Base-by-base conservation (phyloP, 2,113 vertebrate genomes). In the Taxidea taxus region DNA sequence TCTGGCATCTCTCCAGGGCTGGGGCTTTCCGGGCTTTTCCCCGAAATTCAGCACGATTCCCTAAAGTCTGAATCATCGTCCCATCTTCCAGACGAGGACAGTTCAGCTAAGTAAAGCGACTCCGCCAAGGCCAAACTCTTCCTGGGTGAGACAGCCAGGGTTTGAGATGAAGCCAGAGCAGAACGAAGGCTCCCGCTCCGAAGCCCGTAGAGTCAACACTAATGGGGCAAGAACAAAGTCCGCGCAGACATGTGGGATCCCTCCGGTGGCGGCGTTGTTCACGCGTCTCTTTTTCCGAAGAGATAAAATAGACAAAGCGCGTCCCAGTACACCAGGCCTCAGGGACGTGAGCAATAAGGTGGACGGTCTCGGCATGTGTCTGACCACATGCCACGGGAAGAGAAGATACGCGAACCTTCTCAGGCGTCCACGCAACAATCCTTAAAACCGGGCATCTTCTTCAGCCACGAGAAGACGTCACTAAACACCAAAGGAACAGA, bases 1-100 rank as follows among this genome's bases (percentile, higher is more conserved):
- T 10, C 56, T 14, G 68, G 68, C 37, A 6, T 49, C 66, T 14
- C 0, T 44, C 1, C 4, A 0, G 47, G 49, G 8, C 12, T 13
- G 16, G 23, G 7, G 2, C 14, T 12, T 25, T 34, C 13, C 27
- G 2, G 44, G 18, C 42, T 56, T 9, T 20, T 7, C 27, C 29
- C 29, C 11, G 42, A 60, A 90, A 16, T 2, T 72, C 2, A 4
- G 34, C 51, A 5, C 0, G 13, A 31, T 39, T 77, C 47, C 6
- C 15, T 20, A 10, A 27, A 5, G 2, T 27, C 58, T 23, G 49
- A 31, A 51, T 14, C 23, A 42, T 13, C 6, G 15, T 23, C 47
- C 15, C 14, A 4, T 70, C 51, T 60, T 72, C 49, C 49, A 93
- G 60, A 68, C 47, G 2, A 62, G 34, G 29, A 13, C 58, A 62